These are phyloP conservation scores for Sclerurus mexicanus DNA, from an alignment of 2,113 vertebrate genomes.

Conservation along the genomic window DNA sequence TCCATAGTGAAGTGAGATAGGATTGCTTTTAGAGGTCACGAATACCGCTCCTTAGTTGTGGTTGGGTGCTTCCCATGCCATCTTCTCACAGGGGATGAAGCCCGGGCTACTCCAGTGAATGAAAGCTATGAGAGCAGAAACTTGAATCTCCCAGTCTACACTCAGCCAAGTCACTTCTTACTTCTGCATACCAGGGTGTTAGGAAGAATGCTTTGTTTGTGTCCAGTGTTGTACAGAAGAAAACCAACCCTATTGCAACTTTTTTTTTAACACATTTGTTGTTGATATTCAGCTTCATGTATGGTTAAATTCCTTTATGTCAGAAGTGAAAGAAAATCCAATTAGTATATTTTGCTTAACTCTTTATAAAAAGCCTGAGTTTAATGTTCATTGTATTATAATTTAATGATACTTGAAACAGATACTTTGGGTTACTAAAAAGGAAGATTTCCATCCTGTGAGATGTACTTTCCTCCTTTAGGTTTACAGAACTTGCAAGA, in stretches of 20 bases:
- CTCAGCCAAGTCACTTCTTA: not conserved
- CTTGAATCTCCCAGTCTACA: not conserved
- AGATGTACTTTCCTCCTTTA: not conserved
- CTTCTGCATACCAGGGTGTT: not conserved
- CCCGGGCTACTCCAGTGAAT: accelerated
- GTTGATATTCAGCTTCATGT: not conserved
- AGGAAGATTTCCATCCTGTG: not conserved
- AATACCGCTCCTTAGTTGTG: not conserved
- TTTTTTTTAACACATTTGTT: not conserved
- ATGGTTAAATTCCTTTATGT: not conserved
- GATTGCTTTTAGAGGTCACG: not conserved
- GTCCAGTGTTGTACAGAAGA: not conserved
- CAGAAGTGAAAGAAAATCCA: not conserved
- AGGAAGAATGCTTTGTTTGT: not conserved
- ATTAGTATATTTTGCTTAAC: not conserved
- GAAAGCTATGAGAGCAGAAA: not conserved
- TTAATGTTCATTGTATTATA: not conserved
- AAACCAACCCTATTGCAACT: not conserved
- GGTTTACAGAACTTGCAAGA: not conserved
- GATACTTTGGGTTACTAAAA: not conserved
- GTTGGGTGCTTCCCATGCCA: not conserved
- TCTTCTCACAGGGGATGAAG: not conserved
- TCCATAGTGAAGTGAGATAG: not conserved
- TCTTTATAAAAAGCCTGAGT: not conserved
- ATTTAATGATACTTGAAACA: not conserved